Evolutionary conservation across 2,113 vertebrate species (phyloP), one percentile per base, ranked within the genome.

Genomic region (Acanthisitta chloris): DNA sequence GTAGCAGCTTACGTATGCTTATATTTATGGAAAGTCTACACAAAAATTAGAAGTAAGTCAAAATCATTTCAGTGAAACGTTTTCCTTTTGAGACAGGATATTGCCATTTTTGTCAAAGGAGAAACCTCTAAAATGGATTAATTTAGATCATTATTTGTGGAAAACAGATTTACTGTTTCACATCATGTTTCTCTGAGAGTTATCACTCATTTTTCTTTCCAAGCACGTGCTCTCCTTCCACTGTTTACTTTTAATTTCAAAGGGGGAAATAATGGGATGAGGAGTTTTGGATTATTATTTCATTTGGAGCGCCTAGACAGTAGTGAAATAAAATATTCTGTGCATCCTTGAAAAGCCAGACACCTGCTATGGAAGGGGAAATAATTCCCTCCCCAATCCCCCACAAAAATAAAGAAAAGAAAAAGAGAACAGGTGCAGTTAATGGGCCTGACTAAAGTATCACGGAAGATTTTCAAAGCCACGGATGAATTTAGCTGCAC

Each of bases 291-390:
- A 42, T 48, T 77, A 77, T 62, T 76, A 55, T 62, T 59, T 36
- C 1, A 52, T 48, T 86, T 81, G 26, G 74, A 89, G 62, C 67
- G 43, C 64, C 16, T n/a, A 73, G 71, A 40, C 26, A 46, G 46
- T 46, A 94, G 58, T 70, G 69, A 84, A 92, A 94, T 54, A 74
- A 81, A 92, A 96, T 86, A 92, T 66, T 55, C 38, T 70, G 28
- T 23, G 33, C 34, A 74, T 70, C 38, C 24, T 77, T 70, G 70
- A 73, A 65, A 91, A 81, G 14, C 19, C 34, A 62, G 65, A 81
- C 65, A 71, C 48, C 57, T 94, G 43, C 31, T 71, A 40, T 51
- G 51, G 73, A 88, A 81, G 20, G 19, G 21, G 38, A 87, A 84
- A 89, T 73, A 42, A 64, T 72, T 62, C 10, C 4, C 11, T 17